These are phyloP conservation scores for Choristoneura rosaceana DNA, from an alignment of 2,888 invertebrate genomes.

Conservation along the genomic window DNA sequence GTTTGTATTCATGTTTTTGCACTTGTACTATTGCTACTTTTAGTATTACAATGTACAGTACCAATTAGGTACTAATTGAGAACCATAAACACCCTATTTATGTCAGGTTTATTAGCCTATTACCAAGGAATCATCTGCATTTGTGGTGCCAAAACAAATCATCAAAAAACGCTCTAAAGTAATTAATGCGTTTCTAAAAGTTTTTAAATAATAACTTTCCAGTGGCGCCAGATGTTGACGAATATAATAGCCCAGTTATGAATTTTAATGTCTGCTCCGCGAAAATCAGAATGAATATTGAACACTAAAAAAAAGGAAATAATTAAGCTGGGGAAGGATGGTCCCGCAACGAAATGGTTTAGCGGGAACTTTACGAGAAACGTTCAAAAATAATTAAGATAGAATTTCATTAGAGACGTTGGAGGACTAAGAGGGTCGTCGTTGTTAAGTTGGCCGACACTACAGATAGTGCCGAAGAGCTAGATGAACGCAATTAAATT, in stretches of 20 bases:
- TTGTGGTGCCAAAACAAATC: neutral
- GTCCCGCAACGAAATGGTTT: constrained; percentile 69
- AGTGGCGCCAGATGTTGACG: constrained; percentile 78
- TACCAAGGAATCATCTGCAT: neutral
- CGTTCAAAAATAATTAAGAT: constrained; percentile 75
- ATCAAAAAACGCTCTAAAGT: constrained; percentile 52
- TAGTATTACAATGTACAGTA: neutral
- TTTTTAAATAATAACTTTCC: constrained; percentile 67
- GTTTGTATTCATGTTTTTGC: too few species aligned
- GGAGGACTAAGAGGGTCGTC: constrained; percentile 49
- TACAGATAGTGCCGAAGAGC: constrained; percentile 29
- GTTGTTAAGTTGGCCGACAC: constrained; percentile 38
- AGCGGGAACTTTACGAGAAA: constrained; percentile 68
- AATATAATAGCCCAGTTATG: constrained; percentile 77
- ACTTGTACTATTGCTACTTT: neutral
- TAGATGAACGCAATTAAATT: constrained; percentile 24
- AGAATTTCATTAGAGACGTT: constrained; percentile 67
- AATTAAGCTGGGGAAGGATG: constrained; percentile 73
- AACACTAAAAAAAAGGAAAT: constrained; percentile 74
- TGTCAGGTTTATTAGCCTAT: neutral
- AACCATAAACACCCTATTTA: neutral
- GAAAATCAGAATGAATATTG: constrained; percentile 79
- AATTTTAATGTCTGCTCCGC: constrained; percentile 77
- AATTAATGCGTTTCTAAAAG: constrained; percentile 72
- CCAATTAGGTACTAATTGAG: neutral